Evolutionary conservation across 2,113 vertebrate species (phyloP), one percentile per base, ranked within the genome.

Genomic region (Lota lota): DNA sequence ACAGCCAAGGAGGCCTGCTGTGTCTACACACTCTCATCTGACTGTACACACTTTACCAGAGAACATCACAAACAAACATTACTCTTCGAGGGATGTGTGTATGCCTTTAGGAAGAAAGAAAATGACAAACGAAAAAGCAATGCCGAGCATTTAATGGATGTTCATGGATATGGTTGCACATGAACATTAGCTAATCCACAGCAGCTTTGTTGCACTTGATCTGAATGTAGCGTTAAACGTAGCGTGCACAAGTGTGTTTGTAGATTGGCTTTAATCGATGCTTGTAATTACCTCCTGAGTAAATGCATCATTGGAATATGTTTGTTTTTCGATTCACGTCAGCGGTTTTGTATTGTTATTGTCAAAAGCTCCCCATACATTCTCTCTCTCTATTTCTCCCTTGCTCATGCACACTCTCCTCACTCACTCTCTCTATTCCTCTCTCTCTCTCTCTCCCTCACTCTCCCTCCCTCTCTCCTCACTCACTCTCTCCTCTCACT

Each of bases 31-130:
- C 28, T 33, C 28, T 33, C 28, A 33, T 33, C 28, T 33, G 28
- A 6, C 28, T 5, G 28, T 33, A 33, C 28, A 33, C 28, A 33
- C 28, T 33, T 33, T 33, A 76, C 69, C 70, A 61, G 63, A 50
- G 59, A 67, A 61, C 62, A n/a, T 62, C 33, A 72, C 79, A 61
- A 56, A 74, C 28, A 33, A 78, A 74, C 65, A 58, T 66, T 70
- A 73, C 72, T 80, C 79, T 62, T 70, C 76, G 59, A 71, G 76
- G 83, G 70, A 82, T 58, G 75, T 73, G 74, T 79, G 68, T 10
- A 19, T 68, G 68, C 28, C 4, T 4, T 33, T 70, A 74, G 68
- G 84, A 17, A 17, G 51, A 53, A 53, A 53, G 51, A 53, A 14
- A 53, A 53, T 53, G 51, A 53, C 12, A 50, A n/a, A 5, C 12